Percentiles rank a stretch among this genome's conserved stretches.
Conservation (phyloP, 1,140 invertebrate genomes). For the Drosophila ananassae region DNA sequence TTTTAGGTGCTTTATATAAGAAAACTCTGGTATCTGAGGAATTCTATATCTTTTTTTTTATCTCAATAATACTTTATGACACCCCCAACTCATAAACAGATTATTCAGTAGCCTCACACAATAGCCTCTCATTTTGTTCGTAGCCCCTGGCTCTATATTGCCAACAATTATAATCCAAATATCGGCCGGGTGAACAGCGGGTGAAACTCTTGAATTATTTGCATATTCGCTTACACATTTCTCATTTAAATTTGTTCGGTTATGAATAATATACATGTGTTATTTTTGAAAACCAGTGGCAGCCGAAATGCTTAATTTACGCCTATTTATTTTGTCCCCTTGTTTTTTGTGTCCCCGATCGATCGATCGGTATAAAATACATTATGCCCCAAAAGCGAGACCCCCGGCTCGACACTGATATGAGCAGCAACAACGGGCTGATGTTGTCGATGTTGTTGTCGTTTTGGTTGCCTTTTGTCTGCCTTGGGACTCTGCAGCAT, state of each 20-base stretch:
- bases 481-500: constrained; percentile 10
- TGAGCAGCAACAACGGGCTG: constrained; percentile 37
- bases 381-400: constrained; percentile 71
- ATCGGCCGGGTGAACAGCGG: not conserved
- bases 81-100: no score
- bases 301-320: constrained; percentile 57
- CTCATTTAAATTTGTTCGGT: constrained; percentile 38
- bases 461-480: constrained; percentile 31
- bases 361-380: constrained; percentile 58
- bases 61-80: no score
- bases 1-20: no score
- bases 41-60: no score
- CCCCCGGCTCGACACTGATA: constrained; percentile 58
- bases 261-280: constrained; percentile 52
- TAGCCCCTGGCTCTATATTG: not conserved
- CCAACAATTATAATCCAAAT: constrained; percentile 4
- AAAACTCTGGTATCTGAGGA: no score
- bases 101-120: not conserved
- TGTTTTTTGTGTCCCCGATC: constrained; percentile 17
- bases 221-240: constrained; percentile 14
- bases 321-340: constrained; percentile 54
- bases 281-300: constrained; percentile 52
- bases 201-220: constrained; percentile 9
- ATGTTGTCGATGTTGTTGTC: constrained; percentile 41
- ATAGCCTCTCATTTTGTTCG: not conserved